A percentile compares a stretch with the other conserved stretches of the same genome.
Conservation (phyloP, 2,888 invertebrate species). For the Dorcus hopei region DNA sequence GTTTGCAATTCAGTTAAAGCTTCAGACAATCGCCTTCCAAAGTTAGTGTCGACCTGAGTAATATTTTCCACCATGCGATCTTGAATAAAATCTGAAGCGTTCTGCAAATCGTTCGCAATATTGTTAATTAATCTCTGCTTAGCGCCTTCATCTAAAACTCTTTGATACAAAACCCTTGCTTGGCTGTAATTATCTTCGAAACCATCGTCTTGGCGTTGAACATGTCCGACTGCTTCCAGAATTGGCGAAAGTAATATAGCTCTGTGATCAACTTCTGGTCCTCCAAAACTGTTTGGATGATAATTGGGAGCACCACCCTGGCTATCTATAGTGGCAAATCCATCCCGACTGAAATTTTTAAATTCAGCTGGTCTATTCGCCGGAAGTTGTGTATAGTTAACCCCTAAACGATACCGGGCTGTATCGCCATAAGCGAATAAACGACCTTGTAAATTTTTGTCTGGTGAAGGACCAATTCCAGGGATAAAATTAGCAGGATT, state of each 20-base stretch:
- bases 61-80: conserved; percentile 82
- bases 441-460: conserved; percentile 89
- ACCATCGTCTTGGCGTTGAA: conserved; percentile 74
- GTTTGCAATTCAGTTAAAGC: conserved; percentile 8
- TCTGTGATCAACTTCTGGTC: conserved; percentile 71
- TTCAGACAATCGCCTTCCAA: conserved; percentile 69
- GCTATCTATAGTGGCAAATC: conserved; percentile 71
- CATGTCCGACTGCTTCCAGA: conserved; percentile 67
- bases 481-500: conserved; percentile 86
- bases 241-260: conserved; percentile 60
- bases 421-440: conserved; percentile 89
- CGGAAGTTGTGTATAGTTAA: conserved; percentile 87
- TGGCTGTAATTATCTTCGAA: conserved; percentile 88
- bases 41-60: conserved; percentile 72
- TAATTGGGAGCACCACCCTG: conserved; percentile 94
- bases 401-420: conserved; percentile 84
- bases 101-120: conserved; percentile 71
- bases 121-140: conserved; percentile 73
- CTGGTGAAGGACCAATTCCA: conserved; percentile 90
- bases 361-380: conserved; percentile 87
- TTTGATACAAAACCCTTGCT: conserved; percentile 74
- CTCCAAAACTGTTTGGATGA: conserved; percentile 93
- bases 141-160: conserved; percentile 72
- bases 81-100: conserved; percentile 81
- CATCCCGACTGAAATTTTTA: conserved; percentile 86